These are phyloP conservation scores for Lepeophtheirus salmonis DNA, from an alignment of 1,140 invertebrate genomes.

Conservation along the genomic window DNA sequence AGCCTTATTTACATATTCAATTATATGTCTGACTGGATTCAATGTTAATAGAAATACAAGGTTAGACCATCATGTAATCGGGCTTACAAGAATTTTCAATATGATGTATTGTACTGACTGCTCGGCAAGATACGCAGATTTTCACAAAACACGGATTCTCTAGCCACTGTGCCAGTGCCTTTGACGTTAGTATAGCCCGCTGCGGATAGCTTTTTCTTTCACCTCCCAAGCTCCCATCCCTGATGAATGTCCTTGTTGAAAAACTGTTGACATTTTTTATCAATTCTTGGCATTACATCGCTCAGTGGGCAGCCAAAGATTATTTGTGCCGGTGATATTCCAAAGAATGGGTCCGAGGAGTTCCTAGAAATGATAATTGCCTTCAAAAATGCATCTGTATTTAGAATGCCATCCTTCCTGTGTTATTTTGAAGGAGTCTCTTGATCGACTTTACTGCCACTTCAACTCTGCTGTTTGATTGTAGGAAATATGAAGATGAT, in stretches of 20 bases:
- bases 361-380: not conserved
- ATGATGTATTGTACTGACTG: too few species aligned
- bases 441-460: not conserved
- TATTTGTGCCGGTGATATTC: slow-evolving; percentile 3
- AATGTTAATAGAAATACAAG: too few species aligned
- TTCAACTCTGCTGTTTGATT: slow-evolving; percentile 10
- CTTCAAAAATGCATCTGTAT: slow-evolving; percentile 1
- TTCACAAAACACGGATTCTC: too few species aligned
- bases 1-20: too few species aligned
- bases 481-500: not conserved
- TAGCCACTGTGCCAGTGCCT: too few species aligned
- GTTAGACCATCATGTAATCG: too few species aligned
- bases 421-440: not conserved
- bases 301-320: slow-evolving; percentile 7
- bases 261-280: not conserved
- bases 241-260: not conserved
- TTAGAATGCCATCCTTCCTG: not conserved
- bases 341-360: not conserved
- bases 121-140: too few species aligned
- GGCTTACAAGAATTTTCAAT: too few species aligned
- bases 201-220: not conserved
- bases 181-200: too few species aligned
- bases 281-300: not conserved
- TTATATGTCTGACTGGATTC: too few species aligned
- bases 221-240: not conserved